Conservation (phyloP, 2,113 vertebrate species). For the Poeciliopsis occidentalis region DNA sequence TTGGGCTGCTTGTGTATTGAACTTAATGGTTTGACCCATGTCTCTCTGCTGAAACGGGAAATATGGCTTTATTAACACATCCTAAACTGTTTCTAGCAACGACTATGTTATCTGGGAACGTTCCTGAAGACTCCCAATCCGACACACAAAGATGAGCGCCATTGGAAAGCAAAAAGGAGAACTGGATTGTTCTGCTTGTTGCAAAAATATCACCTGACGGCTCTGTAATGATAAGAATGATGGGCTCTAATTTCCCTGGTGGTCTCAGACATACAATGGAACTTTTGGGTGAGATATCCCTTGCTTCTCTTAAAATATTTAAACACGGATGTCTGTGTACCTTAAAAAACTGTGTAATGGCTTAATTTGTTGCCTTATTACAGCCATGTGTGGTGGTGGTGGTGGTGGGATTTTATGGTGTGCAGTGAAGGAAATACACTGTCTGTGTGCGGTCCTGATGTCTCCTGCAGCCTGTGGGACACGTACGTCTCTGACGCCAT, state of each 20-base stretch:
- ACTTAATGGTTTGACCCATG: constrained; percentile 60
- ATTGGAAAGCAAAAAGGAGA: constrained; percentile 12
- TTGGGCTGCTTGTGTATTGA: constrained; percentile 34
- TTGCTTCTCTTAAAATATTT: constrained; percentile 78
- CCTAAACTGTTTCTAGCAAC: constrained; percentile 28
- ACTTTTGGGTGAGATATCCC: constrained; percentile 69
- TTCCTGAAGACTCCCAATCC: constrained; percentile 9
- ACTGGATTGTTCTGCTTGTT: not conserved
- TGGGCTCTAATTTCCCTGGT: constrained; percentile 73
- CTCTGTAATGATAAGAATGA: constrained; percentile 42
- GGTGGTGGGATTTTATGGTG: constrained; percentile 65
- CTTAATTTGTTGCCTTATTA: constrained; percentile 83
- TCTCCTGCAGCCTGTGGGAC: constrained; percentile 74
- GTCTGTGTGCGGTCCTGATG: constrained; percentile 80
- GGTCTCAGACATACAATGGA: constrained; percentile 69
- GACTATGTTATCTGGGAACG: constrained; percentile 13
- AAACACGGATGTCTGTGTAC: constrained; percentile 82
- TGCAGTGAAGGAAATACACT: constrained; percentile 68
- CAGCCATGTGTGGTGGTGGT: constrained; percentile 79
- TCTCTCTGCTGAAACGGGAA: constrained; percentile 45
- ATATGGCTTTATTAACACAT: constrained; percentile 55
- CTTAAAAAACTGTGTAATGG: constrained; percentile 78
- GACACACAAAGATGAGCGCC: constrained; percentile 2
- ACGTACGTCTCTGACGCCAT: constrained; percentile 56
- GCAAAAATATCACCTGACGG: constrained; percentile 19